Conservation (phyloP, 2,797 vertebrate genomes). For the Notolabrus celidotus region DNA sequence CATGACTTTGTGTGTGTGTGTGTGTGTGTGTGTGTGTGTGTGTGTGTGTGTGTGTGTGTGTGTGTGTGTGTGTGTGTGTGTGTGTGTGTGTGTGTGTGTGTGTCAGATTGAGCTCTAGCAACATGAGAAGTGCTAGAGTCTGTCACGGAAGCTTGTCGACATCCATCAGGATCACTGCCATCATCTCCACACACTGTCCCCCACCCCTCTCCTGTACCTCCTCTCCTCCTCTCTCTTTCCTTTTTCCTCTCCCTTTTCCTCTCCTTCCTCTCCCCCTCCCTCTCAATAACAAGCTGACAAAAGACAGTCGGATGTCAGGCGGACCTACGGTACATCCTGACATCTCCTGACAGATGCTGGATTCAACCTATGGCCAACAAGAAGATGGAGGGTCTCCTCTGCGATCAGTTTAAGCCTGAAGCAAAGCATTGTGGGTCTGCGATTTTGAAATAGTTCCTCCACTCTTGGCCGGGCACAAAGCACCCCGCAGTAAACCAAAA, state of each 20-base stretch:
- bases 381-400: constrained; percentile 1
- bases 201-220: neutral
- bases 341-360: constrained; percentile 41
- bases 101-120: constrained; percentile 15
- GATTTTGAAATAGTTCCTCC: constrained; percentile 37
- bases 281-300: constrained; percentile 52
- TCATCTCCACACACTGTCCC: constrained; percentile 5
- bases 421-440: constrained; percentile 39
- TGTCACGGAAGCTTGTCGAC: constrained; percentile 34
- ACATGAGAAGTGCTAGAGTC: constrained; percentile 27
- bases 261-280: constrained; percentile 5
- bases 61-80: neutral
- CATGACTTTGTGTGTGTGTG: neutral
- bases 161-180: constrained; percentile 47
- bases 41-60: constrained; percentile 17
- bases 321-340: constrained; percentile 3
- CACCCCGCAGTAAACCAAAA: constrained; percentile 17
- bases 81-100: constrained; percentile 11
- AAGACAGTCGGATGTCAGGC: constrained; percentile 6
- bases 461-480: constrained; percentile 34
- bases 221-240: neutral
- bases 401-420: constrained; percentile 12
- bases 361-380: constrained; percentile 15
- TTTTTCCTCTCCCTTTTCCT: neutral
- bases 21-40: no score